These are phyloP conservation scores for Cygnus olor DNA, from an alignment of 2,797 vertebrate genomes.

Conservation along the genomic window DNA sequence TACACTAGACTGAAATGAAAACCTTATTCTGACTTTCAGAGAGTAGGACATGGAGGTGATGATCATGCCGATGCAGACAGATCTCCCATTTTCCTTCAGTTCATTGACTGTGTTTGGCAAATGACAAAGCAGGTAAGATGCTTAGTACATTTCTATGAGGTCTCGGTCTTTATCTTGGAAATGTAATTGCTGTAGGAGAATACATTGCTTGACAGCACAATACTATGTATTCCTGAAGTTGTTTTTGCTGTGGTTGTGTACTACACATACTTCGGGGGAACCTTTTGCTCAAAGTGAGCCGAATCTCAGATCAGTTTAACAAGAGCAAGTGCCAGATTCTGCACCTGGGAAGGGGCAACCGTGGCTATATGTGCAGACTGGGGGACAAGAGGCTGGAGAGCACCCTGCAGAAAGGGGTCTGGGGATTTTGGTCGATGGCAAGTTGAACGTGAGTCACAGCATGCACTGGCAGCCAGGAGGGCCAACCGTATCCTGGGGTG, in stretches of 20 bases:
- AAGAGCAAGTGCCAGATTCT: too few species aligned
- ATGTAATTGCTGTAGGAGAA: not conserved
- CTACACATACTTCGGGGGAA: rapidly evolving
- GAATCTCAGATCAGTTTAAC: too few species aligned
- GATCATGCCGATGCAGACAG: slow-evolving; percentile 93
- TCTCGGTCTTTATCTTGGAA: not conserved
- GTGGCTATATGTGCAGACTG: too few species aligned
- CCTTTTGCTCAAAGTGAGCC: not conserved
- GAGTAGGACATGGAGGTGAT: slow-evolving; percentile 92
- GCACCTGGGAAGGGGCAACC: too few species aligned
- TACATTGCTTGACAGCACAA: not conserved
- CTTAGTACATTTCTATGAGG: not conserved
- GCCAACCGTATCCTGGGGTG: too few species aligned
- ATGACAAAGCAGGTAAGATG: slow-evolving; percentile 90
- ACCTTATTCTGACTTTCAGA: slow-evolving; percentile 70
- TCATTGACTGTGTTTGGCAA: slow-evolving; percentile 98
- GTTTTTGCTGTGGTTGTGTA: rapidly evolving
- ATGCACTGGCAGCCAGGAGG: too few species aligned
- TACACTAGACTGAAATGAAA: not conserved
- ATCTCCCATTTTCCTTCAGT: slow-evolving; percentile 97
- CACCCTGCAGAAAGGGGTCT: too few species aligned
- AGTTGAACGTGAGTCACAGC: too few species aligned
- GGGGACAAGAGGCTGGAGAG: too few species aligned
- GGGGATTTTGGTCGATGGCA: too few species aligned
- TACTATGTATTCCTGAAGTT: not conserved